Evolutionary conservation across 2,113 vertebrate genomes (phyloP), one percentile per base, ranked within the genome.

Genomic region (Phrynosoma blainvillii): DNA sequence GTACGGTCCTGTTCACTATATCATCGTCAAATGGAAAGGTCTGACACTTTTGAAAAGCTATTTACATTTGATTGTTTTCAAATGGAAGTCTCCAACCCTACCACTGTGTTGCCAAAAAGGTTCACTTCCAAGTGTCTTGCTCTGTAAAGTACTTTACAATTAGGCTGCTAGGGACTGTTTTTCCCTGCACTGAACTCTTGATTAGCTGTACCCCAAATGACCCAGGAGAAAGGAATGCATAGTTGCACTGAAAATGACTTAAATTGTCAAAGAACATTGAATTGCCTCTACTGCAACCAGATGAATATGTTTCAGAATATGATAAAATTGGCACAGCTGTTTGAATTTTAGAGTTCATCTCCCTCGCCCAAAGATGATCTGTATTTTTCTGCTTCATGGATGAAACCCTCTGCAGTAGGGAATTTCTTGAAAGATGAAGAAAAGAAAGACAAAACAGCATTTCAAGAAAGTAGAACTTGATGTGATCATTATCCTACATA

Each of bases 301-400:
- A 95, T 75, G 85, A 92, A 90, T 94, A 40, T 85, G 88, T 89
- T 94, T 93, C 82, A 83, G 92, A 94, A 93, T 52, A 84, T 87
- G 82, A 84, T 95, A 80, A 92, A 62, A 93, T 84, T 90, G 93
- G 90, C 86, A 91, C 88, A 92, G 93, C 93, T 95, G 91, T 92
- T 94, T 93, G 92, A 77, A 76, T 91, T 71, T 91, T 87, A 92
- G 82, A 80, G 52, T 89, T 83, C 74, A 68, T 84, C 87, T 92
- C 92, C 36, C 84, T 91, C 86, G 89, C 90, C 91, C 91, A 90
- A 93, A 93, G 87, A 91, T 76, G 92, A 84, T 82, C 89, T 89
- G 85, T 89, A 89, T 93, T 94, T 89, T 94, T 94, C 93, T 94
- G 91, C 90, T 92, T 93, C 93, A 76, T 10, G 30, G 93, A 62